Evolutionary conservation across 1,140 invertebrate species (phyloP).

Genomic region (Triops cancriformis): DNA sequence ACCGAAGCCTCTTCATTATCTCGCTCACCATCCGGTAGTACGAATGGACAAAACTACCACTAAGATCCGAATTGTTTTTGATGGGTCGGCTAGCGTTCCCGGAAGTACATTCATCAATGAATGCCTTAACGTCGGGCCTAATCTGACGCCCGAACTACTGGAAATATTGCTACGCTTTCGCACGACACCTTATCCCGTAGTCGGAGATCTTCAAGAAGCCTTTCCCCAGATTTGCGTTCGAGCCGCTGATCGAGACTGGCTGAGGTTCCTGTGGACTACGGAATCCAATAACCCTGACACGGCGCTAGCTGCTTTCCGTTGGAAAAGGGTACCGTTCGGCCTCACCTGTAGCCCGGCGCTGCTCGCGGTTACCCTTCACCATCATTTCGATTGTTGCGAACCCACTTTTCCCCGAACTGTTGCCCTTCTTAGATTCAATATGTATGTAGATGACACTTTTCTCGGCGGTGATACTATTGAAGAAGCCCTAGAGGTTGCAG

Average conservation of each 20-base stretch:
- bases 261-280: background rate
- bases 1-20: too few species aligned
- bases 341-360: background rate
- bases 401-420: background rate
- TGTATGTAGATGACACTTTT: background rate
- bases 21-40: too few species aligned
- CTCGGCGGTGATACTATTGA: background rate
- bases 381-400: conserved; percentile 19
- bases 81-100: too few species aligned
- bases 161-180: background rate
- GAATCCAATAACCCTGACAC: background rate
- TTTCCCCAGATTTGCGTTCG: background rate
- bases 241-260: background rate
- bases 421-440: background rate
- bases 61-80: too few species aligned
- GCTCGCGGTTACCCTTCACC: background rate
- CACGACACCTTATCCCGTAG: conserved; percentile 29
- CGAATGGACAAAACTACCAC: too few species aligned
- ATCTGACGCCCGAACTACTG: background rate
- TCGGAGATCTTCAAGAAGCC: conserved; percentile 27
- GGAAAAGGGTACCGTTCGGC: too few species aligned
- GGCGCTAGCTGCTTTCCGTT: background rate
- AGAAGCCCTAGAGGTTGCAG: too few species aligned
- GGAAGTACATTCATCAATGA: too few species aligned
- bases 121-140: too few species aligned